Percentiles rank a stretch among this genome's conserved stretches.
These are phyloP conservation scores for Apantesis nais DNA, from an alignment of 2,888 invertebrate genomes.

Conservation along the genomic window DNA sequence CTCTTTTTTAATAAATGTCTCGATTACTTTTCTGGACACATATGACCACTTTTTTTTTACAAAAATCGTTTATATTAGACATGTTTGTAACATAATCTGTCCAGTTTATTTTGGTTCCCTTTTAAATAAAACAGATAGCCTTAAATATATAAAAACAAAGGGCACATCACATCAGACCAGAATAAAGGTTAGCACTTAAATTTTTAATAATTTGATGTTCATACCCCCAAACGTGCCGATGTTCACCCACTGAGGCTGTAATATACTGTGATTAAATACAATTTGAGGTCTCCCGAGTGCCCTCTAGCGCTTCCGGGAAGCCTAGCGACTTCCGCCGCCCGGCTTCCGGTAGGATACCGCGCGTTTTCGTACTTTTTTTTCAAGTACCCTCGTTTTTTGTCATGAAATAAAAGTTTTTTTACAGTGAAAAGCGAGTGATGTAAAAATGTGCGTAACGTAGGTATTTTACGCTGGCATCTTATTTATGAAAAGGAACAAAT, in stretches of 20 bases:
- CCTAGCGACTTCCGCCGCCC: conserved; percentile 78
- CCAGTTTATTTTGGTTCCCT: neutral
- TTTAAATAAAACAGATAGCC: conserved; percentile 13
- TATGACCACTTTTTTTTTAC: neutral
- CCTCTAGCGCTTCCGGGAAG: conserved; percentile 81
- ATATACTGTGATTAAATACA: conserved; percentile 77
- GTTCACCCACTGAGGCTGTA: conserved; percentile 57
- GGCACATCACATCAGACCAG: conserved; percentile 27
- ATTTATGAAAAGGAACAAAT: conserved; percentile 32
- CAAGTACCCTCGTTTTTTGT: conserved; percentile 69
- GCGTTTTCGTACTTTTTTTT: conserved; percentile 76
- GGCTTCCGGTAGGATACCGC: conserved; percentile 78
- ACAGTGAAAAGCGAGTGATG: conserved; percentile 54
- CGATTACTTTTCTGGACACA: neutral
- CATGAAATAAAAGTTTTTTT: conserved; percentile 56
- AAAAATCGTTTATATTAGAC: neutral
- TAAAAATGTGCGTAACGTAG: conserved; percentile 50
- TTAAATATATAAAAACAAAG: conserved; percentile 40
- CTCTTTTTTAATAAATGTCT: neutral
- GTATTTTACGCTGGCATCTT: conserved; percentile 39
- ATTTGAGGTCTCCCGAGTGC: conserved; percentile 74
- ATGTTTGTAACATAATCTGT: neutral
- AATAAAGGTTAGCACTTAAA: conserved; percentile 47
- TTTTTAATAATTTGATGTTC: conserved; percentile 62
- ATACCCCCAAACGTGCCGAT: conserved; percentile 44